Evolutionary conservation across 2,888 invertebrate species (phyloP), one percentile per base, ranked within the genome.

Genomic region (Sphinx pinastri): DNA sequence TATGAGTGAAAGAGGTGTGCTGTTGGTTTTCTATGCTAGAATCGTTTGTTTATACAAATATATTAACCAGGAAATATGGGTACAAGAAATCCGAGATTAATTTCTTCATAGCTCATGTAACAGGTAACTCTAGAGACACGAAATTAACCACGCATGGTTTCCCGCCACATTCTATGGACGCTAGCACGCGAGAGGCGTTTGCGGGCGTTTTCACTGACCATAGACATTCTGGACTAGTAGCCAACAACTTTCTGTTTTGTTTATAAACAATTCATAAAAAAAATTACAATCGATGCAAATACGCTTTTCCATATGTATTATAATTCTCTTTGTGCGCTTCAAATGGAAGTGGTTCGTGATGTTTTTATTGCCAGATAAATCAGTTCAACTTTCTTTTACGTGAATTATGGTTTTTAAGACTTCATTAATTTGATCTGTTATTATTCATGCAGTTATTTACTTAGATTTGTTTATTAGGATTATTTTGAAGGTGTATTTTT

Each of bases 121-220:
- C 63, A 49, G 49, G 63, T 63, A 63, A 47, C 47, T 59, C 45
- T 60, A 19, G 58, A 59, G 57, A 55, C 38, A 72, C 31, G 69
- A 75, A 75, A 70, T 70, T 47, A 75, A 49, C 66, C 75, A 74
- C 70, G 72, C 72, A 70, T 72, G 68, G 52, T 72, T 67, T 70
- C 59, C 60, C 68, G 71, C 68, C 31, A 73, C 52, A 38, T 70
- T 75, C 52, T 69, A 74, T 70, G 68, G 70, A 75, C 74, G 67
- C 55, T 73, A 73, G 75, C 77, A 78, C 77, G 76, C 79, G 75
- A 81, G 70, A 69, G 67, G 67, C 69, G 74, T 80, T 81, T 83
- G 81, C 82, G 77, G 83, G 83, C 81, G 79, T 84, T 85, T 84
- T 84, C 83, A 79, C 85, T 81, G 71, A 80, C 82, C 82, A 83